Conservation (phyloP, 2,888 invertebrate genomes). For the Dysmachus trigonus region DNA sequence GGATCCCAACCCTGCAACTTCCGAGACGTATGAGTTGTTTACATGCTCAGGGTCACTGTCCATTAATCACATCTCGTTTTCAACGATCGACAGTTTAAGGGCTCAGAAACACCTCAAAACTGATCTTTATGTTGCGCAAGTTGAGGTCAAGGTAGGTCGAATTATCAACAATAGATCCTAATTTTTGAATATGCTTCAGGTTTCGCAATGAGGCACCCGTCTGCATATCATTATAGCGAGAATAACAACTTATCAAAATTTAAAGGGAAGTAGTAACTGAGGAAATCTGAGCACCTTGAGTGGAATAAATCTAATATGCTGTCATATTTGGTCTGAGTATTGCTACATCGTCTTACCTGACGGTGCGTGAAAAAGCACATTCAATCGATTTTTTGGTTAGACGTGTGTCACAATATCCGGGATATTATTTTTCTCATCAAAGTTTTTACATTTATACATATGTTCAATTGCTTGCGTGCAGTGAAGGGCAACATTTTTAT, state of each 20-base stretch:
- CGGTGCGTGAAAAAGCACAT: not conserved
- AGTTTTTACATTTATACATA: not conserved
- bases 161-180: not conserved
- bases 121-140: not conserved
- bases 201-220: not conserved
- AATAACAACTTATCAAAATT: not conserved
- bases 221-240: not conserved
- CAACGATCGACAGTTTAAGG: not conserved
- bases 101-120: not conserved
- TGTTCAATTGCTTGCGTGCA: not conserved
- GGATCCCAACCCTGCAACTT: not conserved
- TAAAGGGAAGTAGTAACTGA: not conserved
- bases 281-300: not conserved
- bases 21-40: not conserved
- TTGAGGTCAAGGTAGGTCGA: not conserved
- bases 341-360: not conserved
- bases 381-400: not conserved
- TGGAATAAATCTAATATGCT: not conserved
- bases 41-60: not conserved
- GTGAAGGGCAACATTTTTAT: not conserved
- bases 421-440: not conserved
- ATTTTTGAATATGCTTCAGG: not conserved
- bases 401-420: not conserved
- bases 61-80: not conserved
- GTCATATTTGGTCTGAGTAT: not conserved